phyloP scores from a whole-genome alignment of 92 coral and sea anemone genomes.

The Parazoanthus swiftii region DNA sequence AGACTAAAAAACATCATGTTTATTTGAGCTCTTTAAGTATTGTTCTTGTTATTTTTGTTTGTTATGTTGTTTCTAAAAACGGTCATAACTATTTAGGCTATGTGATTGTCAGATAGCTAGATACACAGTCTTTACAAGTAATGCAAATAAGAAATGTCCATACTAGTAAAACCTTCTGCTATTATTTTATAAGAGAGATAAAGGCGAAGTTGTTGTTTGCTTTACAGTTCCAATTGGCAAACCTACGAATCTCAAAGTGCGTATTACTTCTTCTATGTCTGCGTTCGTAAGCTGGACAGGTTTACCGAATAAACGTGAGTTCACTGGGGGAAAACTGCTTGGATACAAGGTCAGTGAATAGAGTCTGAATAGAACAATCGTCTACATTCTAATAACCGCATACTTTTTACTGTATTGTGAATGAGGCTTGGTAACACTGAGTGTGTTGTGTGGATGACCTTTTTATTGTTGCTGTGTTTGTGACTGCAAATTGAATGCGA shows the following conservation, averaged over 20 bases:
- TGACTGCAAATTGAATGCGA: not conserved
- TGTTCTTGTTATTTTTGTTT: too few species aligned
- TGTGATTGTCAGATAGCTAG: too few species aligned
- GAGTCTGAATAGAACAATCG: not conserved
- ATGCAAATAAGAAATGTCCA: too few species aligned
- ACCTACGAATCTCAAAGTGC: conserved; percentile 72
- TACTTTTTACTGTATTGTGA: not conserved
- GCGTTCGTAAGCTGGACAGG: conserved; percentile 94
- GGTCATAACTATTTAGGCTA: too few species aligned
- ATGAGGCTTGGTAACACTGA: too few species aligned
- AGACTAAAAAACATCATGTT: too few species aligned
- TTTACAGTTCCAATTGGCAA: conserved; percentile 74
- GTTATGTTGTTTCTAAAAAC: too few species aligned
- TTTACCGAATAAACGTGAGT: conserved; percentile 57
- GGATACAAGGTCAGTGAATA: conserved; percentile 85
- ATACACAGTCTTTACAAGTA: not conserved
- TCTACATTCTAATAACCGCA: not conserved
- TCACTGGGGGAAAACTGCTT: conserved; percentile 80
- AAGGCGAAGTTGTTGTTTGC: not conserved
- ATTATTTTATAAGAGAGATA: not conserved
- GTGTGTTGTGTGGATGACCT: too few species aligned
- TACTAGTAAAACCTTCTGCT: too few species aligned
- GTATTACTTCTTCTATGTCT: conserved; percentile 76
- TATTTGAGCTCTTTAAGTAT: too few species aligned
- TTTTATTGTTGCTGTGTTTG: too few species aligned